These are phyloP conservation scores for Perca flavescens DNA, from an alignment of 2,113 vertebrate genomes.

Conservation along the genomic window DNA sequence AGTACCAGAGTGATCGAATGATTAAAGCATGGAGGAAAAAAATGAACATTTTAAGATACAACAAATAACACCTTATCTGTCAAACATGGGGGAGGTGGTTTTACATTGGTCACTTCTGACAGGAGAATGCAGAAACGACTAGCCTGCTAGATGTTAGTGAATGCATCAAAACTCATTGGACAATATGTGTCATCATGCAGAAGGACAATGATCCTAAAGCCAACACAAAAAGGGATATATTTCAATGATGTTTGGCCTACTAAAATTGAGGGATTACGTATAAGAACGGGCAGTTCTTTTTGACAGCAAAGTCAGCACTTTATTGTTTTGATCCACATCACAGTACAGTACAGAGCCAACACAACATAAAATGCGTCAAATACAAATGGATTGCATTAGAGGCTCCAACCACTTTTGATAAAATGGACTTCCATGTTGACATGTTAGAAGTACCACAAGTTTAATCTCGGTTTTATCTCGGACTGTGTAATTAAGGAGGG, in stretches of 20 bases:
- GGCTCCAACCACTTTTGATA: constrained; percentile 5
- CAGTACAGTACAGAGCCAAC: not conserved
- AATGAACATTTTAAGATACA: not conserved
- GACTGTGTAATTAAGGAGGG: constrained; percentile 16
- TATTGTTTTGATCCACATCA: not conserved
- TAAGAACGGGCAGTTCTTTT: not conserved
- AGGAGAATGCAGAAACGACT: not conserved
- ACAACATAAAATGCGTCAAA: not conserved
- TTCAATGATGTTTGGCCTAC: not conserved
- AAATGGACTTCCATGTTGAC: constrained; percentile 3
- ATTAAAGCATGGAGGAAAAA: constrained; percentile 1
- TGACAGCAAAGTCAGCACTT: not conserved
- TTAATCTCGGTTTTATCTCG: constrained; percentile 30
- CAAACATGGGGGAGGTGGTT: not conserved
- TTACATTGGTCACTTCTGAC: not conserved
- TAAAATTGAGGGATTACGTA: not conserved
- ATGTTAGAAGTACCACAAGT: not conserved
- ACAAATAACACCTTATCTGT: not conserved
- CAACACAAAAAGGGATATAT: not conserved
- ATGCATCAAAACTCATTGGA: not conserved
- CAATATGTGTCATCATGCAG: not conserved
- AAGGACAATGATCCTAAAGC: not conserved
- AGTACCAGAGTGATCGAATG: not conserved
- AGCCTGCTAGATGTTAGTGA: not conserved
- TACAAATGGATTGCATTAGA: not conserved